Evolutionary conservation across 2,888 invertebrate species (phyloP), one percentile per base, ranked within the genome.

Genomic region (Nomada ferruginata): DNA sequence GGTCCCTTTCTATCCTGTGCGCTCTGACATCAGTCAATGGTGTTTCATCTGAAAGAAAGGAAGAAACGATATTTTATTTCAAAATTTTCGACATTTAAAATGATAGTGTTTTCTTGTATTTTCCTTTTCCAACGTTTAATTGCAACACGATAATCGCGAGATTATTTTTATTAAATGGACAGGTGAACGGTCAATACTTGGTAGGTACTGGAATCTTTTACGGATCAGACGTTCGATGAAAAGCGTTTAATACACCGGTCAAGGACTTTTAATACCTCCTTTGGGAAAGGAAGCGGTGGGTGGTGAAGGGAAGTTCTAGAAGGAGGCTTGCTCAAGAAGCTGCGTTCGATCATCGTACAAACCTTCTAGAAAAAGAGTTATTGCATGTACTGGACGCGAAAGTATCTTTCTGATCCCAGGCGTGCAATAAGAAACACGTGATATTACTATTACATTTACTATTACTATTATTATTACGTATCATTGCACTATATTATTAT

Each of bases 1-100:
- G 78, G 65, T 93, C 92, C 86, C 92, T 91, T 68, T 91, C 90
- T 87, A 91, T 88, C 77, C 92, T 90, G 44, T 89, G 61, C 44
- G 88, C 88, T 13, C 83, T 85, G 70, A 90, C 85, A 44, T 89
- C 88, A 18, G 82, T 80, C n/a, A 85, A 66, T 57, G 84, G 53
- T 44, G 69, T 83, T 18, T 69, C 82, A 80, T 89, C 91, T 92
- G 88, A 2, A 84, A 82, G 18, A 26, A 65, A 36, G 61, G 60
- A 26, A 64, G n/a, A 52, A 26, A 53, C 36, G 18, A 15, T 44
- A 15, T 15, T 23, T 23, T 18, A 29, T 26, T 29, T 29, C 36
- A 7, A 36, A 7, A 36, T 36, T 36, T 36, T 36, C 36, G 7
- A 36, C 36, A 36, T 36, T 36, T 5, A 1, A 36, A 36, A 5